These are phyloP conservation scores for Hypsopygia costalis DNA, from an alignment of 2,888 invertebrate species.

Conservation along the genomic window DNA sequence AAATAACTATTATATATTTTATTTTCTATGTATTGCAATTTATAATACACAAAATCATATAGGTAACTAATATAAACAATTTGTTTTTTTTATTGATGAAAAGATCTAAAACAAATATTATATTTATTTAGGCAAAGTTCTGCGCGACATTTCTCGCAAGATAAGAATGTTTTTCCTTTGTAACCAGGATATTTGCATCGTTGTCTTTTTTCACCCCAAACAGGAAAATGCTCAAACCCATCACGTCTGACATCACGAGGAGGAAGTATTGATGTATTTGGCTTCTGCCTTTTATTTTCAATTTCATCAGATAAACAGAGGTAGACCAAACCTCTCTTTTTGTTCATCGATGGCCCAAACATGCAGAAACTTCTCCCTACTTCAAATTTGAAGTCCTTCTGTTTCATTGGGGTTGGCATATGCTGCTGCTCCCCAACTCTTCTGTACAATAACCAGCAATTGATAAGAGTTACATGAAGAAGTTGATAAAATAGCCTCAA, in stretches of 20 bases:
- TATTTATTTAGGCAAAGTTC: conserved; percentile 21
- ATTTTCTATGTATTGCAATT: neutral
- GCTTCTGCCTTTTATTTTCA: conserved; percentile 11
- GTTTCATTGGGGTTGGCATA: conserved; percentile 9
- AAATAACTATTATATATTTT: conserved; percentile 6
- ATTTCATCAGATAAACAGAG: conserved; percentile 7
- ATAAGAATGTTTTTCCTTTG: conserved; percentile 17
- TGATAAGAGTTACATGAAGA: conserved; percentile 13
- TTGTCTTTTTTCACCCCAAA: conserved; percentile 18
- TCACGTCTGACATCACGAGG: conserved; percentile 21
- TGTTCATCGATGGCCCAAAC: conserved; percentile 10
- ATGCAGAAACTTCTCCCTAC: conserved; percentile 13
- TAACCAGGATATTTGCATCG: conserved; percentile 21
- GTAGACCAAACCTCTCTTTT: conserved; percentile 15
- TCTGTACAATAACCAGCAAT: conserved; percentile 16
- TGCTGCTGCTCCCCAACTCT: conserved; percentile 11
- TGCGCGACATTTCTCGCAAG: conserved; percentile 18
- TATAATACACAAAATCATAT: too few species aligned
- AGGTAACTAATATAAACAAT: too few species aligned
- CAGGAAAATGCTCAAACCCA: conserved; percentile 20
- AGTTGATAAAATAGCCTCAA: conserved; percentile 19
- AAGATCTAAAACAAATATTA: conserved; percentile 21
- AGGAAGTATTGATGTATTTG: conserved; percentile 14
- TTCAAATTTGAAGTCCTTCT: conserved; percentile 14
- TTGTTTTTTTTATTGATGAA: conserved; percentile 10